Percentiles rank a stretch among this genome's conserved stretches.
Evolutionary conservation across 92 coral and sea anemone genomes (phyloP).

Genomic region (Zoanthus sansibaricus): DNA sequence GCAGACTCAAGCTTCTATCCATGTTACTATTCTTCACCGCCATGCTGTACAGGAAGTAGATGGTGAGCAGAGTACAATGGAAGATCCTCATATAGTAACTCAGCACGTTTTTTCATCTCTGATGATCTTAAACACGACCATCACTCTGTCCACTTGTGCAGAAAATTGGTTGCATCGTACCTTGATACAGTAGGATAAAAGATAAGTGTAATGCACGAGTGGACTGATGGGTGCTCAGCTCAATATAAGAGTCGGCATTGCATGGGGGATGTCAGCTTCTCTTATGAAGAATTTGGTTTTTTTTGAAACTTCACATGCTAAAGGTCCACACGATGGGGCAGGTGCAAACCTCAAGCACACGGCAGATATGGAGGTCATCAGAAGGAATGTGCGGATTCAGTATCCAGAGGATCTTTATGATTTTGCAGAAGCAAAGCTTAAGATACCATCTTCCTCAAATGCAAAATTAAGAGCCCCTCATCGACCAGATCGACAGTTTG

Average conservation of each 20-base stretch:
- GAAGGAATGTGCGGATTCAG: conserved; percentile 44
- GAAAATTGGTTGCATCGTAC: background rate
- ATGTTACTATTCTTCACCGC: conserved; percentile 35
- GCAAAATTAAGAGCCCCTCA: conserved; percentile 31
- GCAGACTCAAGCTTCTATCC: conserved; percentile 45
- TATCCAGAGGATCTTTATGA: conserved; percentile 48
- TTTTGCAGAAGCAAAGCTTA: conserved; percentile 30
- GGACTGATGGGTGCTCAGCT: conserved; percentile 69
- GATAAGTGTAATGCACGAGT: conserved; percentile 61
- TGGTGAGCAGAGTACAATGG: conserved; percentile 13
- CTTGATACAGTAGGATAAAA: conserved; percentile 26
- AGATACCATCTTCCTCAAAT: conserved; percentile 29
- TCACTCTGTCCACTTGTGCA: conserved; percentile 24
- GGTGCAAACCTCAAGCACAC: conserved; percentile 73
- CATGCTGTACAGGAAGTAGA: conserved; percentile 13
- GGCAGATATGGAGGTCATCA: conserved; percentile 50
- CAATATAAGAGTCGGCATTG: conserved; percentile 70
- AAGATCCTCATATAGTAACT: background rate
- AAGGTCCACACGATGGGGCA: conserved; percentile 78
- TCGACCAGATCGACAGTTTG: conserved; percentile 35
- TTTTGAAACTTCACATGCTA: conserved; percentile 68
- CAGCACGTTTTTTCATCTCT: background rate
- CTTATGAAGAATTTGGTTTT: conserved; percentile 51
- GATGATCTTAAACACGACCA: conserved; percentile 11
- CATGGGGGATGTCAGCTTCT: conserved; percentile 57